Percentiles rank a stretch among this genome's conserved stretches.
These are phyloP conservation scores for Crocidura indochinensis DNA, from an alignment of 2,797 vertebrate species.

Conservation along the genomic window DNA sequence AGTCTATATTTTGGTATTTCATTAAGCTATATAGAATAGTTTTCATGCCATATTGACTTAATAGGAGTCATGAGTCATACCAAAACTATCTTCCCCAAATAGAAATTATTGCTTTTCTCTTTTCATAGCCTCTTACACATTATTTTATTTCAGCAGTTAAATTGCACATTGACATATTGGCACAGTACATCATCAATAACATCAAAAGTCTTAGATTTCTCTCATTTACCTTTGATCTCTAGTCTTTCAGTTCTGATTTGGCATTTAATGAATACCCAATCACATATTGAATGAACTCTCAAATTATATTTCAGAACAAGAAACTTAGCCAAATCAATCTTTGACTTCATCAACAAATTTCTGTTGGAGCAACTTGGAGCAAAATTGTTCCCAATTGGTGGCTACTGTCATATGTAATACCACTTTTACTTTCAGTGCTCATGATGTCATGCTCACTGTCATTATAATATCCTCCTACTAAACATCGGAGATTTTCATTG, in stretches of 20 bases:
- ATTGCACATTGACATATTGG: neutral
- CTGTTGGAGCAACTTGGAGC: neutral
- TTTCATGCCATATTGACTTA: constrained; percentile 9
- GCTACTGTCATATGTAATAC: neutral
- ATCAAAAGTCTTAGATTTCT: neutral
- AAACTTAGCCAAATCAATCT: constrained; percentile 41
- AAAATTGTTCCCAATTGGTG: constrained; percentile 57
- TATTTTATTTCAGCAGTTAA: neutral
- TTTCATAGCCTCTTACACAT: neutral
- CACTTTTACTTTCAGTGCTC: constrained; percentile 31
- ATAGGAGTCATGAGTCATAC: constrained; percentile 18
- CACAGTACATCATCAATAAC: neutral
- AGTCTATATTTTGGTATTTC: constrained; percentile 38
- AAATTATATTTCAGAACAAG: constrained; percentile 57
- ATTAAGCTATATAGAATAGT: constrained; percentile 36
- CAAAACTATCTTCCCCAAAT: neutral
- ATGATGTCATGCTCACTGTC: neutral
- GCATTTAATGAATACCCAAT: constrained; percentile 30
- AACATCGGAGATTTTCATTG: constrained; percentile 13
- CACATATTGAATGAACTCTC: constrained; percentile 36
- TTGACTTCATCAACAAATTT: constrained; percentile 17
- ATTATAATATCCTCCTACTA: constrained; percentile 45
- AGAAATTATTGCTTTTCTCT: constrained; percentile 8
- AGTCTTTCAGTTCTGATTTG: constrained; percentile 36
- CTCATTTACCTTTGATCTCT: neutral